These are phyloP conservation scores for Polyommatus icarus DNA, from an alignment of 2,888 invertebrate species.

Conservation along the genomic window DNA sequence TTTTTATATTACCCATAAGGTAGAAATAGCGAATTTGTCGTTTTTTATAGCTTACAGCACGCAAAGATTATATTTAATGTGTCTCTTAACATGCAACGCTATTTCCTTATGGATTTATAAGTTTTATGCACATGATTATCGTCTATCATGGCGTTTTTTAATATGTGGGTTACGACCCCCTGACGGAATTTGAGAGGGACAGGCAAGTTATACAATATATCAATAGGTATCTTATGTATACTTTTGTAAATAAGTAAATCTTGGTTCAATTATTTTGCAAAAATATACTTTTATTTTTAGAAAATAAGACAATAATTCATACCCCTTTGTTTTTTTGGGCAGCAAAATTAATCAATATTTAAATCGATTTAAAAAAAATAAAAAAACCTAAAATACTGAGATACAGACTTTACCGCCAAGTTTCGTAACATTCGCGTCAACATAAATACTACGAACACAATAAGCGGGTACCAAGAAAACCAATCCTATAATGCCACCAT, in stretches of 20 bases:
- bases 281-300: background rate
- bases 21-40: slow-evolving; percentile 15
- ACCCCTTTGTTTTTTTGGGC: background rate
- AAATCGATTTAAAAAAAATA: no score
- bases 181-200: background rate
- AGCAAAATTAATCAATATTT: background rate
- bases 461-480: slow-evolving; percentile 31
- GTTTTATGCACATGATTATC: slow-evolving; percentile 9
- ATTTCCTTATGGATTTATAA: slow-evolving; percentile 27
- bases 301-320: background rate
- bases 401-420: background rate
- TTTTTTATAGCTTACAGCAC: slow-evolving; percentile 27
- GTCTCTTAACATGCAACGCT: slow-evolving; percentile 25
- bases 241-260: no score
- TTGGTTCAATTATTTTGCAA: background rate
- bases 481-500: slow-evolving; percentile 49
- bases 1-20: slow-evolving; percentile 11
- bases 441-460: slow-evolving; percentile 14
- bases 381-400: background rate
- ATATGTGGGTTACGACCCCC: background rate
- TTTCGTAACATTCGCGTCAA: slow-evolving; percentile 3
- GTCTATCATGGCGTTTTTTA: background rate
- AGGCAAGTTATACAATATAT: background rate
- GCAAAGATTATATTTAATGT: slow-evolving; percentile 28
- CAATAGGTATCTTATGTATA: no score